phyloP scores from a whole-genome alignment of 1,140 invertebrate genomes.

The Sminthurinus signatus region DNA sequence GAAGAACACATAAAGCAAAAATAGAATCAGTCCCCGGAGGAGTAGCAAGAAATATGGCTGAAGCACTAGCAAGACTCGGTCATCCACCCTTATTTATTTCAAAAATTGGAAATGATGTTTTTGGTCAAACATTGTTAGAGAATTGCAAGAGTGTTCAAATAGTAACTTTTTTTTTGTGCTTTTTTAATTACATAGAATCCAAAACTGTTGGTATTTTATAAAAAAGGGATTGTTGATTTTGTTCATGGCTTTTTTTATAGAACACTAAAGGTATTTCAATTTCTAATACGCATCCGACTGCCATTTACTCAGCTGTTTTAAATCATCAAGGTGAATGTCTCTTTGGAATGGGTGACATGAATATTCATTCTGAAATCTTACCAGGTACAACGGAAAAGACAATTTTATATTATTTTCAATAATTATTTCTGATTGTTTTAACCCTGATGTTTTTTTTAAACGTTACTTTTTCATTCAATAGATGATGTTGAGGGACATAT shows the following conservation, averaged over 20 bases:
- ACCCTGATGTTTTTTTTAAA: no score
- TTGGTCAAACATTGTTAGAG: constrained; percentile 46
- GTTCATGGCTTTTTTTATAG: constrained; percentile 25
- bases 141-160: constrained; percentile 47
- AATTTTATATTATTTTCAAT: no score
- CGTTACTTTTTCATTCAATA: no score
- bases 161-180: constrained; percentile 37
- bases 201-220: not conserved
- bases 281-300: constrained; percentile 50
- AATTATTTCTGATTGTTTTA: no score
- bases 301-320: constrained; percentile 67
- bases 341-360: constrained; percentile 76
- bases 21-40: constrained; percentile 53
- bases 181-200: not conserved
- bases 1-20: constrained; percentile 63
- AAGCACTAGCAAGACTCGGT: constrained; percentile 67
- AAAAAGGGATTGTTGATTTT: no score
- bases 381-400: no score
- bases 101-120: constrained; percentile 66
- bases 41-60: constrained; percentile 85
- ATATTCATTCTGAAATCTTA: constrained; percentile 62
- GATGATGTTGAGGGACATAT: constrained; percentile 46
- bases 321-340: constrained; percentile 65
- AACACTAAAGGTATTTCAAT: constrained; percentile 27
- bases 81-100: constrained; percentile 60